These are phyloP conservation scores for Epinephelus awoara DNA, from an alignment of 2,797 vertebrate species.

Conservation along the genomic window DNA sequence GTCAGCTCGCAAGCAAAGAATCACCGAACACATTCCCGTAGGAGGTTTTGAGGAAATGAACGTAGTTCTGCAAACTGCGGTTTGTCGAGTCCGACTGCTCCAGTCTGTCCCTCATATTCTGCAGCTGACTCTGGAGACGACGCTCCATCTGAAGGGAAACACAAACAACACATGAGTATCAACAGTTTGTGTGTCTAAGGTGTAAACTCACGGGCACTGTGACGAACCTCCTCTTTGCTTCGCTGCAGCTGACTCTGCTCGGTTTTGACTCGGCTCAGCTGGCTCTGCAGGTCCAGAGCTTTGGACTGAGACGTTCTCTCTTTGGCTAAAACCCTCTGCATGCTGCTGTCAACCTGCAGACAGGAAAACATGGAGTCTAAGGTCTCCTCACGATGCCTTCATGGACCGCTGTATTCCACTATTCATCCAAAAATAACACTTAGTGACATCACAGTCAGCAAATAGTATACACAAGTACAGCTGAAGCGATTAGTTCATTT, in stretches of 20 bases:
- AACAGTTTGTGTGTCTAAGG: not conserved
- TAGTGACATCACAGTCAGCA: too few relatives aligned
- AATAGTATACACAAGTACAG: too few relatives aligned
- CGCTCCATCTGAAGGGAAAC: slow-evolving; percentile 86
- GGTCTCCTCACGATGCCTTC: not conserved
- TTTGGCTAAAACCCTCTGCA: slow-evolving; percentile 87
- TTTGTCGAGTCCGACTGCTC: slow-evolving; percentile 95
- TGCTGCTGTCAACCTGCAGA: slow-evolving; percentile 88
- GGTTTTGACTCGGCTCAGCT: slow-evolving; percentile 89
- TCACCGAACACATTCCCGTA: slow-evolving; percentile 93
- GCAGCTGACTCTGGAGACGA: slow-evolving; percentile 89
- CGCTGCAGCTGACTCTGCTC: slow-evolving; percentile 89
- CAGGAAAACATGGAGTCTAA: not conserved
- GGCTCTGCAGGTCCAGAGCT: slow-evolving; percentile 91
- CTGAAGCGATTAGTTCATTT: too few relatives aligned
- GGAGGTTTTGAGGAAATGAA: slow-evolving; percentile 94
- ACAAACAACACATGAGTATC: not conserved
- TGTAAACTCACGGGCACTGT: too few relatives aligned
- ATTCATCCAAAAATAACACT: too few relatives aligned
- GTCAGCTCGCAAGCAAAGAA: slow-evolving; percentile 82
- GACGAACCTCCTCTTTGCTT: slow-evolving; percentile 89
- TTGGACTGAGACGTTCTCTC: slow-evolving; percentile 90
- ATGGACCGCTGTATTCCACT: too few relatives aligned
- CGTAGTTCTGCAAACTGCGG: slow-evolving; percentile 94
- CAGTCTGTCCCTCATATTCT: slow-evolving; percentile 91